Conservation (phyloP, 2,888 invertebrate species). For the Ophion ventricosus region DNA sequence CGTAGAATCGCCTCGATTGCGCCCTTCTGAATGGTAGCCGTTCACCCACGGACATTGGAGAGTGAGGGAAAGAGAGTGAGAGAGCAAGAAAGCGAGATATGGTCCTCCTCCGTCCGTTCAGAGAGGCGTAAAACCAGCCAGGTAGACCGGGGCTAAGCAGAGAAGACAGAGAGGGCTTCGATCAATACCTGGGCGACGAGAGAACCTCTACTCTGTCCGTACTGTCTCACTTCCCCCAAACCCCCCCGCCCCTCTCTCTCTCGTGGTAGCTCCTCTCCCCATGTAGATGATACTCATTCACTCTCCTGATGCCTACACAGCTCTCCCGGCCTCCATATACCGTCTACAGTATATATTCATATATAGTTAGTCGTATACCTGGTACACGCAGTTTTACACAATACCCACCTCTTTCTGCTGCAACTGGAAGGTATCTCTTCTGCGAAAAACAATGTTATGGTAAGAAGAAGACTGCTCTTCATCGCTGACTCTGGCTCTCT, state of each 20-base stretch:
- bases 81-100: slow-evolving; percentile 66
- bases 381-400: slow-evolving; percentile 25
- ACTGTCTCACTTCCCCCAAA: slow-evolving; percentile 51
- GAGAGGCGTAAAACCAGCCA: slow-evolving; percentile 79
- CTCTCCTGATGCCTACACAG: slow-evolving; percentile 54
- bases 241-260: slow-evolving; percentile 65
- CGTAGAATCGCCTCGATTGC: not conserved
- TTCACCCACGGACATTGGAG: not conserved
- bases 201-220: slow-evolving; percentile 71
- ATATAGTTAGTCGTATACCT: slow-evolving; percentile 15
- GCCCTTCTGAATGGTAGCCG: slow-evolving; percentile 14
- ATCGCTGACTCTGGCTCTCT: not conserved
- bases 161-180: slow-evolving; percentile 71
- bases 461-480: slow-evolving; percentile 41
- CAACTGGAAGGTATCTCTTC: slow-evolving; percentile 68
- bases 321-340: slow-evolving; percentile 38
- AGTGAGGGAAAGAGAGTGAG: slow-evolving; percentile 6
- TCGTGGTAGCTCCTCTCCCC: slow-evolving; percentile 39
- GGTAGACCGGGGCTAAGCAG: slow-evolving; percentile 69
- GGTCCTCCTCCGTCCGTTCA: slow-evolving; percentile 78
- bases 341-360: slow-evolving; percentile 3
- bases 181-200: slow-evolving; percentile 78
- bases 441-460: slow-evolving; percentile 65
- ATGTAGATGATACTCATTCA: slow-evolving; percentile 60
- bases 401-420: slow-evolving; percentile 22